A percentile compares a stretch with the other conserved stretches of the same genome.
Evolutionary conservation across 2,797 vertebrate species (phyloP).

Genomic region (Darevskia mixta): DNA sequence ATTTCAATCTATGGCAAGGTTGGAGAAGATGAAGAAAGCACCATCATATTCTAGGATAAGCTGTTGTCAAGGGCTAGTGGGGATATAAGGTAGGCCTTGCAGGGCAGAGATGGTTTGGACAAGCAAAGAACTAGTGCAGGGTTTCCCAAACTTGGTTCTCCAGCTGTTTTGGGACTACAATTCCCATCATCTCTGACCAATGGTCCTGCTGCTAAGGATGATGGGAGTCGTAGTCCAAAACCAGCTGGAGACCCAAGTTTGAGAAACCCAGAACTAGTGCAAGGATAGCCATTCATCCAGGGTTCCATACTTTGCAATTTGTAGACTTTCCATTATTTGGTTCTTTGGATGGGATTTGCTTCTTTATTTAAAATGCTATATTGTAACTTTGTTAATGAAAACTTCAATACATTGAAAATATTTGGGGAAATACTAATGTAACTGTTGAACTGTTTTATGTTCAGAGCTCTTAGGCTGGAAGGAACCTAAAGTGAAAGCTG

Average conservation of each 20-base stretch:
- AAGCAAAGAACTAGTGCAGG: background rate
- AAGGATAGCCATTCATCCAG: too few species aligned
- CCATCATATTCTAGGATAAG: too few species aligned
- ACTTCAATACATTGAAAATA: background rate
- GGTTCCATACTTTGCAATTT: background rate
- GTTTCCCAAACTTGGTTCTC: too few species aligned
- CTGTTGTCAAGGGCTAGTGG: background rate
- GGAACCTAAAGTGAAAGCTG: constrained; percentile 16
- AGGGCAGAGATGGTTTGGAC: background rate
- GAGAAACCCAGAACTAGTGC: too few species aligned
- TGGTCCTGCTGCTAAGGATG: too few species aligned
- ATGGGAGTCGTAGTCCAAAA: too few species aligned
- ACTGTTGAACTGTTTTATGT: background rate
- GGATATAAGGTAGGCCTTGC: background rate
- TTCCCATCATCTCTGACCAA: too few species aligned
- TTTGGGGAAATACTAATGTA: background rate
- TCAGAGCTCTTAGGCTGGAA: constrained; percentile 32
- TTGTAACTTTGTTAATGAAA: background rate
- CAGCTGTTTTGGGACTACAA: too few species aligned
- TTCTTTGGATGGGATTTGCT: background rate
- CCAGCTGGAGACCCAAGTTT: too few species aligned
- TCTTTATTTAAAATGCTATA: background rate
- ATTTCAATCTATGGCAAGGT: background rate
- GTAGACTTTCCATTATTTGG: background rate
- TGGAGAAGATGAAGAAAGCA: too few species aligned